A percentile compares a stretch with the other conserved stretches of the same genome.
Conservation (phyloP, 2,113 vertebrate genomes). For the Perca fluviatilis region DNA sequence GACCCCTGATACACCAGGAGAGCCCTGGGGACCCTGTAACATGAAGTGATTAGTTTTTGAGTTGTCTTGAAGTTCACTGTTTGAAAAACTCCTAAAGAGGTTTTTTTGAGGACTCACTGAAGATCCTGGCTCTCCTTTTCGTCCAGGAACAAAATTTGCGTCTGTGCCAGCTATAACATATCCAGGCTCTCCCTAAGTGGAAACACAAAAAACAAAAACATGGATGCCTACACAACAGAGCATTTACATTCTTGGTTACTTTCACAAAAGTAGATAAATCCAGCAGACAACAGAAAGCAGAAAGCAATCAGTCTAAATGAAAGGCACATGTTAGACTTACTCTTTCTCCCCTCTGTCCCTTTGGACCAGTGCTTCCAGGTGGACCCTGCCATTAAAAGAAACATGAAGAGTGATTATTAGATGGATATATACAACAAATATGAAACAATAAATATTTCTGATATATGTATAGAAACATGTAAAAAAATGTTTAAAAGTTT, state of each 20-base stretch:
- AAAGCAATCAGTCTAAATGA: neutral
- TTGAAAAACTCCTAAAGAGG: neutral
- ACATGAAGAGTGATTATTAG: neutral
- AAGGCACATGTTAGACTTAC: conserved; percentile 77
- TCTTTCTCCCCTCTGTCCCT: conserved; percentile 91
- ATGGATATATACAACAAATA: neutral
- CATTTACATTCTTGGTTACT: neutral
- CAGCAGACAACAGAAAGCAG: neutral
- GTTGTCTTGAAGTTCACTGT: neutral
- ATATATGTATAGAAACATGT: neutral
- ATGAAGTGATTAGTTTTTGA: neutral
- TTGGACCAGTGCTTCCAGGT: conserved; percentile 85
- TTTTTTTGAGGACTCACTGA: conserved; percentile 80
- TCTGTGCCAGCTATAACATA: conserved; percentile 88
- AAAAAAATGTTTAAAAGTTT: no score
- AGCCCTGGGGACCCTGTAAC: conserved; percentile 81
- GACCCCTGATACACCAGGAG: conserved; percentile 72
- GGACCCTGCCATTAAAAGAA: conserved; percentile 80
- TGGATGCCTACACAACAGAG: neutral
- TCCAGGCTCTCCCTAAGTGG: conserved; percentile 89
- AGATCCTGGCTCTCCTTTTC: conserved; percentile 88
- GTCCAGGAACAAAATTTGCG: conserved; percentile 83
- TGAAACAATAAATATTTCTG: neutral
- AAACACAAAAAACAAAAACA: neutral
- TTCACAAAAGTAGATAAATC: neutral